Base-by-base conservation (phyloP, 2,888 invertebrate species). In the Mactromeris polynyma region DNA sequence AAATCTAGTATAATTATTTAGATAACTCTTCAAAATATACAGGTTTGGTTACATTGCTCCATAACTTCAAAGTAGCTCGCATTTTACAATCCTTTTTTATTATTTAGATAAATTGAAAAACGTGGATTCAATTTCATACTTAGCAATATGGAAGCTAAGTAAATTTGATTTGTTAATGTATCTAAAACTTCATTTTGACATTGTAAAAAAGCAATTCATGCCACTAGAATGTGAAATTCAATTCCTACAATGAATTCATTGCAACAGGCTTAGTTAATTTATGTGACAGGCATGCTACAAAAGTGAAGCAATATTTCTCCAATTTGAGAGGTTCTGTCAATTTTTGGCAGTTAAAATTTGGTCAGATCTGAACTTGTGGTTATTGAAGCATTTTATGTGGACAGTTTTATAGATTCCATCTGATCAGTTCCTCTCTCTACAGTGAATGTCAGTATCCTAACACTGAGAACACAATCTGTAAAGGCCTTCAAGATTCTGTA, bases 131-230 rank as follows among this genome's bases (percentile, higher is more conserved):
- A 84, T 90, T 90, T 90, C 90, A 84, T 87, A 87, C 64, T 73
- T 73, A 84, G 81, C 79, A 54, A 88, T 79, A 82, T 69, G 69
- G 83, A 85, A 90, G 81, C 81, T 82, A 82, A 88, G 83, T 86
- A 81, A 88, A 88, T 90, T 85, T 84, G 88, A 90, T 90, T 90
- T 90, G 51, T 82, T 88, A 89, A 79, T 83, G 89, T 89, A 86
- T 79, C 86, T 83, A 77, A 78, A 82, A 83, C 78, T 85, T 51
- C 83, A 85, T 83, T 89, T 83, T 46, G 78, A 83, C 86, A 86
- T 86, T 83, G 79, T 86, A 86, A 86, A 86, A 86, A 78, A 83
- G 89, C 81, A 86, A 83, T 89, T 77, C 86, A 82, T 86, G 89
- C 86, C 89, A 89, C 78, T 86, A 83, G 58, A 79, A 58, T 58